A percentile compares a stretch with the other conserved stretches of the same genome.
Conservation (phyloP, 2,113 vertebrate genomes). For the Acinonyx jubatus region DNA sequence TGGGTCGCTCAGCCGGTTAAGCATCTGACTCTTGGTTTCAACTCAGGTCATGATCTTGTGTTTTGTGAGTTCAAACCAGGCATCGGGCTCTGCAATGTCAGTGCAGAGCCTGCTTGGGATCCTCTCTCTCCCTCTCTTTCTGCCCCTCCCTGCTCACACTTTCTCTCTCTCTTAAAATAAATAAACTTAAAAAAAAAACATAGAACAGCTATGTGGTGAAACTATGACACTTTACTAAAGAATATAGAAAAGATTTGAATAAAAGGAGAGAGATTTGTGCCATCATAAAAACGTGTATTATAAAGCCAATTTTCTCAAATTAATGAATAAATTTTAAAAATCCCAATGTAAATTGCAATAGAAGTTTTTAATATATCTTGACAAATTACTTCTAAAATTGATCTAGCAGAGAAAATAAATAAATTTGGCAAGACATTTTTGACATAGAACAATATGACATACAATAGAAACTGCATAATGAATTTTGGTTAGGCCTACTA, state of each 20-base stretch:
- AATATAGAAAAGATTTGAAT: neutral
- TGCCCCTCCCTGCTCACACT: too few relatives aligned
- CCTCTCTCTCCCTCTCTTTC: too few relatives aligned
- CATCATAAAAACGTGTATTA: neutral
- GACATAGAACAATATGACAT: neutral
- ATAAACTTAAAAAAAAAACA: too few relatives aligned
- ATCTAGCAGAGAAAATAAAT: neutral
- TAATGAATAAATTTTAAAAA: neutral
- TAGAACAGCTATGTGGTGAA: neutral
- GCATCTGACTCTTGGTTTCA: too few relatives aligned
- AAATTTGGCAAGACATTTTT: neutral
- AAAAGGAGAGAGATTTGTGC: neutral
- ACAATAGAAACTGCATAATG: too few relatives aligned
- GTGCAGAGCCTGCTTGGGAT: too few relatives aligned
- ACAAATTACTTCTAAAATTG: neutral
- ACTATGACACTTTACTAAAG: neutral
- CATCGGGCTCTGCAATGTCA: too few relatives aligned
- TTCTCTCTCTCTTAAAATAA: too few relatives aligned
- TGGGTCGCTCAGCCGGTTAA: too few relatives aligned
- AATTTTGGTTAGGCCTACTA: too few relatives aligned
- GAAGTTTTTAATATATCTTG: neutral
- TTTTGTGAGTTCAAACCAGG: too few relatives aligned
- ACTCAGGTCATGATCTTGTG: too few relatives aligned
- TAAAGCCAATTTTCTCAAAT: neutral
- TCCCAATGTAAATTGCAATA: neutral